Evolutionary conservation across 2,888 invertebrate genomes (phyloP).

Genomic region (Nysson spinosus): DNA sequence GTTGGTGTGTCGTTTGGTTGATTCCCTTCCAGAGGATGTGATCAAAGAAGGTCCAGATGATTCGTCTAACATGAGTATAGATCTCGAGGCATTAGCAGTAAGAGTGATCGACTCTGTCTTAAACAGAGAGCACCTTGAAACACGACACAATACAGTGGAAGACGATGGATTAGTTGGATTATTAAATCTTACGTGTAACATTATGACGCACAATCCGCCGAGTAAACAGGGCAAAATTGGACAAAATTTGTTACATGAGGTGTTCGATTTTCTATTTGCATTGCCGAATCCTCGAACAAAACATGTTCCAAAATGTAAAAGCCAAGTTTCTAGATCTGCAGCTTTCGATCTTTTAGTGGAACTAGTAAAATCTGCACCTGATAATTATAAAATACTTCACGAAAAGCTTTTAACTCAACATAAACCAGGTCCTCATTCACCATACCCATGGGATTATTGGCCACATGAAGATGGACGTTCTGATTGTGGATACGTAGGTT

Average conservation of each 20-base stretch:
- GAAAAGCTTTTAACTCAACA: slow-evolving; percentile 91
- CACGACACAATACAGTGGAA: slow-evolving; percentile 87
- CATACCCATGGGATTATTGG: slow-evolving; percentile 99
- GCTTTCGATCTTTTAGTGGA: slow-evolving; percentile 95
- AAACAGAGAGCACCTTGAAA: slow-evolving; percentile 89
- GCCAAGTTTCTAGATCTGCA: slow-evolving; percentile 91
- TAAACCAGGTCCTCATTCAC: slow-evolving; percentile 88
- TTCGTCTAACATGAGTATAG: slow-evolving; percentile 80
- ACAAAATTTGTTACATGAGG: slow-evolving; percentile 83
- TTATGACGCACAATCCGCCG: slow-evolving; percentile 92
- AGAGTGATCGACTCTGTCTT: slow-evolving; percentile 87
- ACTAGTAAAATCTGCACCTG: slow-evolving; percentile 89
- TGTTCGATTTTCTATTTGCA: slow-evolving; percentile 93
- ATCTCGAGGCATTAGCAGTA: slow-evolving; percentile 86
- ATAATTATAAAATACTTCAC: slow-evolving; percentile 91
- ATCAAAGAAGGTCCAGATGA: slow-evolving; percentile 83
- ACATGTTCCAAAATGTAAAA: slow-evolving; percentile 95
- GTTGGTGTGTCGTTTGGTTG: slow-evolving; percentile 92
- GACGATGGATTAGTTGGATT: slow-evolving; percentile 95
- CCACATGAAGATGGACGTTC: slow-evolving; percentile 96
- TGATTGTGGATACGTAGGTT: slow-evolving; percentile 95
- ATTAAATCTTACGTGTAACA: slow-evolving; percentile 90
- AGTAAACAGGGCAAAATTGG: slow-evolving; percentile 91
- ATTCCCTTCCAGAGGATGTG: slow-evolving; percentile 89
- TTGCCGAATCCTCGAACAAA: slow-evolving; percentile 91